Evolutionary conservation across 1,140 invertebrate species (phyloP), one percentile per base, ranked within the genome.

Genomic region (Hesperophylax magnus): DNA sequence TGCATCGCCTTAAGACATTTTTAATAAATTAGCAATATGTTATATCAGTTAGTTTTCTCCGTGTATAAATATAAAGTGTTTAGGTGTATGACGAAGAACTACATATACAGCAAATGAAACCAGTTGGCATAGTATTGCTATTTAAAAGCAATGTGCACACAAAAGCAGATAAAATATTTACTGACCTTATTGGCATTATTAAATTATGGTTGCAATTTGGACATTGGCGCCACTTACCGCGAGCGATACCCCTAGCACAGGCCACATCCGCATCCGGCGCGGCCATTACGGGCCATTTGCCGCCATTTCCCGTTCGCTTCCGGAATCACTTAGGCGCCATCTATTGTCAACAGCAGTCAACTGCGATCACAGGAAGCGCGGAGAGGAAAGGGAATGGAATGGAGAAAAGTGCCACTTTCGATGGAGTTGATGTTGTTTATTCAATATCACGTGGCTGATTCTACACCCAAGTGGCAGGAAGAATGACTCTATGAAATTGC

Each of bases 221-320:
- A 31, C 60, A 60, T 54, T 60, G 72, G 72, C 56, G 72, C 31
- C 72, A 76, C 72, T 60, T 76, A 76, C 39, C 18, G 34, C 77
- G 31, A 56, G 24, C 27, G 77, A 69, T 56, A 22, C 47, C 11
- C 39, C 9, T 47, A 47, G 39, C 39, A 47, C 39, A 47, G 39
- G 9, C 39, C 39, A 47, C 39, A 47, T 47, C 39, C 61, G 47
- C 77, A 47, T 78, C 77, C 77, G 77, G 77, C 77, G 63, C 61
- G 61, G 63, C 77, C 77, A 78, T 78, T 78, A 78, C 61, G 52
- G 47, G 22, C 77, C 77, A 78, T 78, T 78, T 78, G 61, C 63
- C 77, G 77, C 77, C 77, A 78, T 69, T 78, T 78, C 77, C 77
- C 47, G 52, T 56, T 63, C 61, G 63, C 77, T 78, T 78, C 77